These are phyloP conservation scores for Sericinus montela DNA, from an alignment of 2,888 invertebrate species.

Conservation along the genomic window DNA sequence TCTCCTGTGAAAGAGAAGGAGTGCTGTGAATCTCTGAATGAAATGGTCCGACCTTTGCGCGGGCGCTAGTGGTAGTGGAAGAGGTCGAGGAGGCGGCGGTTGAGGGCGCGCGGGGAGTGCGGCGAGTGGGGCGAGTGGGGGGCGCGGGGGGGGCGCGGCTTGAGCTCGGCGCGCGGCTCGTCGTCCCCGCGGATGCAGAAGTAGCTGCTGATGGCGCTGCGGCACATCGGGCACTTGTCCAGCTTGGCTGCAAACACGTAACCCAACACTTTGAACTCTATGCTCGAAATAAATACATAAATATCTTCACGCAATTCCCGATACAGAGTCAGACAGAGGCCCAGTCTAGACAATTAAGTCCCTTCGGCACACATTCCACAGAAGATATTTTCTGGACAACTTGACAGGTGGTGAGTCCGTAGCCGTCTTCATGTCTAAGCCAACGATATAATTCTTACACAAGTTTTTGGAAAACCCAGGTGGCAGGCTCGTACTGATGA, in stretches of 20 bases:
- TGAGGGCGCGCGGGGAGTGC: constrained; percentile 81
- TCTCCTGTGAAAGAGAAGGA: not conserved
- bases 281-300: too few relatives aligned
- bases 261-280: too few relatives aligned
- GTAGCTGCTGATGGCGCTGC: constrained; percentile 89
- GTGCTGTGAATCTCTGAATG: not conserved
- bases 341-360: too few relatives aligned
- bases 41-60: not conserved
- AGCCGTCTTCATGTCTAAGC: too few relatives aligned
- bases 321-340: too few relatives aligned
- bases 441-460: too few relatives aligned
- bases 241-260: constrained; percentile 78
- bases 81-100: constrained; percentile 86
- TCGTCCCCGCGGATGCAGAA: constrained; percentile 90
- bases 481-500: too few relatives aligned
- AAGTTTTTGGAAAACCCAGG: too few relatives aligned
- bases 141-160: constrained; percentile 75
- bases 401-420: too few relatives aligned
- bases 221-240: constrained; percentile 92
- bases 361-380: too few relatives aligned
- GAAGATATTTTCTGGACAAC: too few relatives aligned
- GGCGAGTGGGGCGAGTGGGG: constrained; percentile 79
- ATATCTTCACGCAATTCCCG: too few relatives aligned
- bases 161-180: constrained; percentile 79
- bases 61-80: constrained; percentile 79